phyloP scores from a whole-genome alignment of 2,888 invertebrate genomes.

The Tipula vernalis region DNA sequence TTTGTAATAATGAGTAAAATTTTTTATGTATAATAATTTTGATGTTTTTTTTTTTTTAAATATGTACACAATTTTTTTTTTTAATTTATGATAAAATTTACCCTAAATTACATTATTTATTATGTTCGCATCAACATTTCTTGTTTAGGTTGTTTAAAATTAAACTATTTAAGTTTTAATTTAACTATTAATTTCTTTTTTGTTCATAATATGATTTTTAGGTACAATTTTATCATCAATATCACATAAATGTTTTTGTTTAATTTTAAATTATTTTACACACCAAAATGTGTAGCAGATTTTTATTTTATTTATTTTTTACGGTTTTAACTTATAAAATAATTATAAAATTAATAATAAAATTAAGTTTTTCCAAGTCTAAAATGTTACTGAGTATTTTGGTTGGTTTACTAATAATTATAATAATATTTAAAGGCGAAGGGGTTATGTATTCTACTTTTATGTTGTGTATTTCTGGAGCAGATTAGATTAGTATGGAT shows the following conservation, averaged over 20 bases:
- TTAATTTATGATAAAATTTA: slow-evolving; percentile 8
- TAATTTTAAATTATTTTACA: slow-evolving; percentile 12
- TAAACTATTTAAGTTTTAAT: slow-evolving; percentile 13
- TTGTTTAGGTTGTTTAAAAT: slow-evolving; percentile 13
- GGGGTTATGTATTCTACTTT: background rate
- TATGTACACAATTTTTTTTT: background rate
- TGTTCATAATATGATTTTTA: slow-evolving; percentile 10
- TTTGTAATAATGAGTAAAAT: slow-evolving; percentile 5
- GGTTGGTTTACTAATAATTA: background rate
- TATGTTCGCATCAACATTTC: slow-evolving; percentile 10
- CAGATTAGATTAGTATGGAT: slow-evolving; percentile 5
- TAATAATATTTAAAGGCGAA: background rate
- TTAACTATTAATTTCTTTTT: background rate
- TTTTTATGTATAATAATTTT: background rate
- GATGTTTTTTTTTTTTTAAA: background rate
- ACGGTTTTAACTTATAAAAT: background rate
- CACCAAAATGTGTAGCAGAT: slow-evolving; percentile 5
- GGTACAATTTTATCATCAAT: slow-evolving; percentile 12
- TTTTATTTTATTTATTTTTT: background rate
- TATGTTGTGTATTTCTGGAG: background rate
- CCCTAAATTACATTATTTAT: background rate
- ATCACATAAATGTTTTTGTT: slow-evolving; percentile 10
- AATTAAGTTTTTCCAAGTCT: background rate
- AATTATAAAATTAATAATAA: background rate
- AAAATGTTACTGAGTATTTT: background rate